Evolutionary conservation across 2,797 vertebrate species (phyloP).

Genomic region (Geotria australis): DNA sequence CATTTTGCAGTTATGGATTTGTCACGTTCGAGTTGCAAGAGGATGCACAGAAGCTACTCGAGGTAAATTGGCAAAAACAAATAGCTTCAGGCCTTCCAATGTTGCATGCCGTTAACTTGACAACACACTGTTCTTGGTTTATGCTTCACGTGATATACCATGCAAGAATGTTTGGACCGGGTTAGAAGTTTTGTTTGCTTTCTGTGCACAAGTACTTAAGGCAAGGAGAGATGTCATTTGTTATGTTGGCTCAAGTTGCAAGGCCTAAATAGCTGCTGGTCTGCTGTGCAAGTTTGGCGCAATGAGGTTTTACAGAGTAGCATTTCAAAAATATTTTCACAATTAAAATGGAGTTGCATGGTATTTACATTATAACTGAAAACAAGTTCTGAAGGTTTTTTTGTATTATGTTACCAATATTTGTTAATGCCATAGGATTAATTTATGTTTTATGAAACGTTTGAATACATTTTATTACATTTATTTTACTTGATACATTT

Average conservation of each 20-base stretch:
- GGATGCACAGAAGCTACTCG: slow-evolving; percentile 37
- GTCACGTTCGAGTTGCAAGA: slow-evolving; percentile 43
- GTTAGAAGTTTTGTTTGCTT: background rate
- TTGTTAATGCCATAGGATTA: background rate
- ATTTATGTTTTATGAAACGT: background rate
- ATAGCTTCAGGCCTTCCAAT: background rate
- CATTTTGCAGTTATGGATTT: slow-evolving; percentile 35
- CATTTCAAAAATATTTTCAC: background rate
- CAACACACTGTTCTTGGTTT: too few relatives aligned
- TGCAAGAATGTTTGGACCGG: background rate
- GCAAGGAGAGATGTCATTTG: too few relatives aligned
- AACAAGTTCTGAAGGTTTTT: background rate
- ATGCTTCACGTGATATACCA: too few relatives aligned
- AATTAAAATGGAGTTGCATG: background rate
- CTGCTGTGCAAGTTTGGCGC: too few relatives aligned
- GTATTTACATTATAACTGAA: background rate
- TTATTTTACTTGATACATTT: background rate
- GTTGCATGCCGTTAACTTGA: too few relatives aligned
- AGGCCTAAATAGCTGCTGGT: too few relatives aligned
- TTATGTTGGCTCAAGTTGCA: too few relatives aligned
- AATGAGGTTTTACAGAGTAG: background rate
- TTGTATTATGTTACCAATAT: background rate
- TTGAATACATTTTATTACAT: too few relatives aligned
- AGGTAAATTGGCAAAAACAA: slow-evolving; percentile 11
- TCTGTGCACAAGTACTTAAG: too few relatives aligned